A percentile compares a stretch with the other conserved stretches of the same genome.
These are phyloP conservation scores for Mya arenaria DNA, from an alignment of 1,140 invertebrate genomes.

Conservation along the genomic window DNA sequence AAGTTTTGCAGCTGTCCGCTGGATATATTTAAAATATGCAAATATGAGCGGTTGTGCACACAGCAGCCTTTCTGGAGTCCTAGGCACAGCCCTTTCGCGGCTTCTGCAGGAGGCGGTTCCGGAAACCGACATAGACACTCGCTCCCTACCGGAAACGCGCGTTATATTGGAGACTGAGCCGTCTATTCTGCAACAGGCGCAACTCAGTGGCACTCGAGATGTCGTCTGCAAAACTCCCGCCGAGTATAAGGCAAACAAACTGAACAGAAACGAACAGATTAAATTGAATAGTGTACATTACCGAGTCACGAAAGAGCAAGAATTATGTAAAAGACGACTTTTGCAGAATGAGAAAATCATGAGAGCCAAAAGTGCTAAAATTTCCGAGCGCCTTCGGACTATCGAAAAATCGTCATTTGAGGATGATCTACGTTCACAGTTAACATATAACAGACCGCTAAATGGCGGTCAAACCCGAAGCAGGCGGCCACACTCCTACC, in stretches of 20 bases:
- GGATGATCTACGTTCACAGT: background rate
- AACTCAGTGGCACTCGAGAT: constrained; percentile 16
- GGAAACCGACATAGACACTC: too few relatives aligned
- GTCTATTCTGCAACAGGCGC: background rate
- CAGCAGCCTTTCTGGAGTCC: constrained; percentile 28
- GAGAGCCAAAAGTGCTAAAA: constrained; percentile 30
- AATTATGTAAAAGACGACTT: constrained; percentile 26
- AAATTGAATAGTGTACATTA: constrained; percentile 19
- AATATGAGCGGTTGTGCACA: background rate
- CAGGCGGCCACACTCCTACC: background rate
- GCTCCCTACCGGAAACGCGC: constrained; percentile 8
- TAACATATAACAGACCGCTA: constrained; percentile 4
- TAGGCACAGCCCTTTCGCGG: constrained; percentile 17
- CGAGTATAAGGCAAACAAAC: constrained; percentile 43
- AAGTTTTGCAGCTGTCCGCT: too few relatives aligned
- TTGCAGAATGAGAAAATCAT: constrained; percentile 19
- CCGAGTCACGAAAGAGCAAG: constrained; percentile 36
- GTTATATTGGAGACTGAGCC: constrained; percentile 4
- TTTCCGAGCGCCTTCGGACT: background rate
- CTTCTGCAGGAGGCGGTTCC: too few relatives aligned
- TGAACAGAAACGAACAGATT: constrained; percentile 44
- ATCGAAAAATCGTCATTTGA: background rate
- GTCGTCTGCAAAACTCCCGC: constrained; percentile 52
- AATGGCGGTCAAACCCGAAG: background rate
- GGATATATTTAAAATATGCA: too few relatives aligned